Conservation (phyloP, 2,888 invertebrate species). For the Drosophila rellima region DNA sequence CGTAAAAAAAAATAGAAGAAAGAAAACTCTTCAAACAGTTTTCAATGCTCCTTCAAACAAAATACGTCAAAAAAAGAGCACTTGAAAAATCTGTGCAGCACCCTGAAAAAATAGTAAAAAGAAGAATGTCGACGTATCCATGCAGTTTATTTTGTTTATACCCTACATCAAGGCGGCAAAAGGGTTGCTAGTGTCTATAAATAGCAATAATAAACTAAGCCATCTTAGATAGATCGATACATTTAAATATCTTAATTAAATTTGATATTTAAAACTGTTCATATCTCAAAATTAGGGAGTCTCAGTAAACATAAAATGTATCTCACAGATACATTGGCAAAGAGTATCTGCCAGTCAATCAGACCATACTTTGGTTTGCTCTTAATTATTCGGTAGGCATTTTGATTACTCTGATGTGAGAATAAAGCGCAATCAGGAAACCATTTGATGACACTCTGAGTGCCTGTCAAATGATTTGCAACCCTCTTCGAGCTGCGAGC, state of each 20-base stretch:
- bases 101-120: neutral
- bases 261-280: no score
- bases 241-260: no score
- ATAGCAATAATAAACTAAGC: neutral
- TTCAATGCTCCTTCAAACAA: constrained; percentile 39
- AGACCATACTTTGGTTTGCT: neutral
- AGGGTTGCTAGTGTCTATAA: neutral
- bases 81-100: constrained; percentile 38
- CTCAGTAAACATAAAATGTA: no score
- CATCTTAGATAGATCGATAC: neutral
- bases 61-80: constrained; percentile 32
- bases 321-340: neutral
- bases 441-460: constrained; percentile 75
- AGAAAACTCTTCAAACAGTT: constrained; percentile 49
- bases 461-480: constrained; percentile 57
- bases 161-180: constrained; percentile 6
- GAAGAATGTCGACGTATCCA: neutral
- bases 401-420: constrained; percentile 37
- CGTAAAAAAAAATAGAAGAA: constrained; percentile 3
- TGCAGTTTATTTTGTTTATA: constrained; percentile 7
- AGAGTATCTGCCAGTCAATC: constrained; percentile 24
- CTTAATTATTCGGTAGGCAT: constrained; percentile 59
- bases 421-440: constrained; percentile 58
- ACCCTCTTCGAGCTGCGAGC: constrained; percentile 32
- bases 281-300: no score